These are phyloP conservation scores for Crotalus helleri DNA, from an alignment of 2,113 vertebrate species.

Conservation along the genomic window DNA sequence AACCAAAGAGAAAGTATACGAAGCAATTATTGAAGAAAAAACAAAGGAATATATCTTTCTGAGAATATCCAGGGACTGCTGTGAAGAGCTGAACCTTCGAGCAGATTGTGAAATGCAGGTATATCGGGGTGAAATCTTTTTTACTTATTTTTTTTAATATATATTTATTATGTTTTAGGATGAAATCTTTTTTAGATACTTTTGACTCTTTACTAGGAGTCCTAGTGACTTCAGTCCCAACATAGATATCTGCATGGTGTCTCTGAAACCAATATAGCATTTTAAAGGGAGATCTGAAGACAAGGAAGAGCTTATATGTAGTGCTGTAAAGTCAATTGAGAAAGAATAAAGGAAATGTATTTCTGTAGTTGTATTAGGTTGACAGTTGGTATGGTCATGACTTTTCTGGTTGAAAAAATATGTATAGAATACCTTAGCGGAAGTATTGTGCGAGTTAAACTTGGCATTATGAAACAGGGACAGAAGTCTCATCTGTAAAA, in stretches of 20 bases:
- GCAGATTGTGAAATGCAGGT: conserved; percentile 95
- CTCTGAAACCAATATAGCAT: neutral
- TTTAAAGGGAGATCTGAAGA: neutral
- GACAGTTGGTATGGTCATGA: neutral
- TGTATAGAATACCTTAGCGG: neutral
- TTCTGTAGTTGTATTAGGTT: neutral
- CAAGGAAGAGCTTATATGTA: neutral
- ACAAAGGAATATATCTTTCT: conserved; percentile 99
- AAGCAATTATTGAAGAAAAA: conserved; percentile 97
- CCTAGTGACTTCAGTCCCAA: neutral
- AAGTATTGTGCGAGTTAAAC: neutral
- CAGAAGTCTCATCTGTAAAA: neutral
- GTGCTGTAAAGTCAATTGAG: neutral
- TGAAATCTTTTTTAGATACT: neutral
- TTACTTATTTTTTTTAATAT: neutral
- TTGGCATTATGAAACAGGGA: neutral
- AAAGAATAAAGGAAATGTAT: neutral
- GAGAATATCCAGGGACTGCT: conserved; percentile 94
- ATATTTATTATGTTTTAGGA: neutral
- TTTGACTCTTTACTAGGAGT: neutral
- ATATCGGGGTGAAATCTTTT: conserved; percentile 7
- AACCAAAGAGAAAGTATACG: conserved; percentile 95
- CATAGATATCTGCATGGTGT: neutral
- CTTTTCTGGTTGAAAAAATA: neutral
- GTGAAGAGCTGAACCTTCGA: conserved; percentile 86